Conservation (phyloP, 2,113 vertebrate genomes). For the Phyllopteryx taeniolatus region DNA sequence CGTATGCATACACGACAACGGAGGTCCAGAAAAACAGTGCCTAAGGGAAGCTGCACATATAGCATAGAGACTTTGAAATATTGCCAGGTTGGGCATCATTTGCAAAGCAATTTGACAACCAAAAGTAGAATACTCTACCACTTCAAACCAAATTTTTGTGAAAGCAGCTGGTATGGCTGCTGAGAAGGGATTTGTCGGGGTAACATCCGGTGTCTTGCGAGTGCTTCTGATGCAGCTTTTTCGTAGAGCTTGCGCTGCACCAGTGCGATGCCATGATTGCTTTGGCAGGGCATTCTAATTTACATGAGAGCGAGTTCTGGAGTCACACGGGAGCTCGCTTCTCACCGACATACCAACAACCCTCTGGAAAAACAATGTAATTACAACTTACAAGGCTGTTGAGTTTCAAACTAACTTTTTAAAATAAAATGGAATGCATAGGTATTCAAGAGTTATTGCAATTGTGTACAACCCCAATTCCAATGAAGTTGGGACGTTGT, state of each 20-base stretch:
- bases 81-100: conserved; percentile 64
- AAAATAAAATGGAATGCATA: conserved; percentile 10
- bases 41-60: conserved; percentile 61
- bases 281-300: conserved; percentile 63
- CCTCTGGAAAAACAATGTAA: conserved; percentile 58
- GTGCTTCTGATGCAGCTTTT: conserved; percentile 53
- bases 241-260: conserved; percentile 51
- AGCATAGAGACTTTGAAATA: conserved; percentile 61
- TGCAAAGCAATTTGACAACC: conserved; percentile 68
- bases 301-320: conserved; percentile 54
- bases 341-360: conserved; percentile 60
- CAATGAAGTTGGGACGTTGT: no score
- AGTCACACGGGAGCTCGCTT: conserved; percentile 51
- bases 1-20: conserved; percentile 64
- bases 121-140: conserved; percentile 64
- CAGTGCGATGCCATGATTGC: conserved; percentile 62
- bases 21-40: conserved; percentile 57
- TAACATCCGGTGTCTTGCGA: conserved; percentile 38
- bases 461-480: conserved; percentile 5
- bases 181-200: conserved; percentile 37
- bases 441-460: conserved; percentile 9
- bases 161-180: conserved; percentile 41
- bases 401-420: conserved; percentile 28
- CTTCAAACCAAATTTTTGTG: conserved; percentile 59
- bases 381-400: conserved; percentile 49